Evolutionary conservation across 2,888 invertebrate species (phyloP), one percentile per base, ranked within the genome.

Genomic region (Netelia inedita): DNA sequence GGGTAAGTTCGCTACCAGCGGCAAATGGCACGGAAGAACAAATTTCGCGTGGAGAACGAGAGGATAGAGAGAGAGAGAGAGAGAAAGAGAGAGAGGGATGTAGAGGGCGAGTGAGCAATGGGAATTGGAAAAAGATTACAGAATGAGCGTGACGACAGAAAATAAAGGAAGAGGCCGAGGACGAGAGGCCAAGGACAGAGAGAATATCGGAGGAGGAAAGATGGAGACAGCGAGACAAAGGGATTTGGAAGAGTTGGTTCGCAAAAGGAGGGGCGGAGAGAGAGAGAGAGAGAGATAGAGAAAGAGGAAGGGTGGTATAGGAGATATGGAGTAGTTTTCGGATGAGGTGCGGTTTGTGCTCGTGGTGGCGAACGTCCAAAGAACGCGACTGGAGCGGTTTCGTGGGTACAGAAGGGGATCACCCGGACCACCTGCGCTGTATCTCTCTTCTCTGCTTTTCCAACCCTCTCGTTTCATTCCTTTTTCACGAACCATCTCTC

Each of bases 301-400:
- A 55, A 59, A 75, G 75, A 71, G 16, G 8, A 14, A 71, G 75
- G 59, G 57, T 23, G 50, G 57, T 53, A 50, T 23, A 23, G 35
- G 53, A 57, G 76, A 68, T 79, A 78, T 78, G 76, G 68, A 59
- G 57, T 57, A 79, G 46, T 73, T 73, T 79, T 55, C 35, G 78
- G 69, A 57, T 55, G 72, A 69, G 71, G 65, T 71, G 41, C 65
- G 65, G 55, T 79, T 35, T 59, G 72, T 72, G 55, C 61, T 80
- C 28, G 59, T 73, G 41, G 76, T 69, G 68, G 68, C 84, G 78
- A 71, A 79, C 74, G 82, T 85, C 78, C 82, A 69, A 79, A 79
- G 82, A 71, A 82, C 78, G 73, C 53, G 61, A 72, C 76, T 59
- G 55, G 76, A 57, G 57, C 59, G 63, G 50, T 79, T 82, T 79